Evolutionary conservation across 2,888 invertebrate species (phyloP).

Genomic region (Tryphoninae sp.): DNA sequence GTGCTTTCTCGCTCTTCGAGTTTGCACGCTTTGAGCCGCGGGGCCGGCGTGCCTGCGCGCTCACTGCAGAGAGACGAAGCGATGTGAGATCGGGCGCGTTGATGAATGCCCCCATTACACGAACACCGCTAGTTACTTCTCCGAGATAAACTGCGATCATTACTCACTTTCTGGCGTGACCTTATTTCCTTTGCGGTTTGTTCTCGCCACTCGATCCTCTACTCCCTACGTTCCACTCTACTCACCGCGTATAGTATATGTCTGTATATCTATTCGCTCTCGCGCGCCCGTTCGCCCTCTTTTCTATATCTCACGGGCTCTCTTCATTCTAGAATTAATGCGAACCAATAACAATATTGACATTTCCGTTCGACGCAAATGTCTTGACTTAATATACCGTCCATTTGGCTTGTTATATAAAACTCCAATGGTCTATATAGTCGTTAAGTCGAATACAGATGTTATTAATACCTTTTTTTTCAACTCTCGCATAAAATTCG

Average conservation of each 20-base stretch:
- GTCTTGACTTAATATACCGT: conserved; percentile 40
- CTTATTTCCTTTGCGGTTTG: conserved; percentile 75
- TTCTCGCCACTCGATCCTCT: conserved; percentile 62
- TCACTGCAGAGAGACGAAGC: conserved; percentile 66
- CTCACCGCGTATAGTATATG: conserved; percentile 15
- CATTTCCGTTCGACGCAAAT: conserved; percentile 70
- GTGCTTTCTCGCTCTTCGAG: conserved; percentile 14
- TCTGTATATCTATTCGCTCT: conserved; percentile 22
- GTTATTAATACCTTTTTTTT: neutral
- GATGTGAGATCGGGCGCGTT: conserved; percentile 78
- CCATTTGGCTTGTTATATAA: conserved; percentile 11
- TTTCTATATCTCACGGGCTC: conserved; percentile 47
- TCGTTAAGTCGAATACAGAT: conserved; percentile 2
- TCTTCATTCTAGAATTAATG: conserved; percentile 70
- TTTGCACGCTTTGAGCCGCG: conserved; percentile 43
- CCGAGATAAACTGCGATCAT: conserved; percentile 80
- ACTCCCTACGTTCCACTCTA: conserved; percentile 46
- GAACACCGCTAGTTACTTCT: conserved; percentile 80
- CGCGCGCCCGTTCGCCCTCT: conserved; percentile 24
- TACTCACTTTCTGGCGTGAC: conserved; percentile 80
- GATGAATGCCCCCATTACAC: conserved; percentile 81
- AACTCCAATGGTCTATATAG: conserved; percentile 5
- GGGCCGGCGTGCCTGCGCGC: conserved; percentile 11
- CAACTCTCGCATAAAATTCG: neutral
- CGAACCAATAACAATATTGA: conserved; percentile 76